Conservation (phyloP, 2,888 invertebrate genomes). For the Parnassius glacialis region DNA sequence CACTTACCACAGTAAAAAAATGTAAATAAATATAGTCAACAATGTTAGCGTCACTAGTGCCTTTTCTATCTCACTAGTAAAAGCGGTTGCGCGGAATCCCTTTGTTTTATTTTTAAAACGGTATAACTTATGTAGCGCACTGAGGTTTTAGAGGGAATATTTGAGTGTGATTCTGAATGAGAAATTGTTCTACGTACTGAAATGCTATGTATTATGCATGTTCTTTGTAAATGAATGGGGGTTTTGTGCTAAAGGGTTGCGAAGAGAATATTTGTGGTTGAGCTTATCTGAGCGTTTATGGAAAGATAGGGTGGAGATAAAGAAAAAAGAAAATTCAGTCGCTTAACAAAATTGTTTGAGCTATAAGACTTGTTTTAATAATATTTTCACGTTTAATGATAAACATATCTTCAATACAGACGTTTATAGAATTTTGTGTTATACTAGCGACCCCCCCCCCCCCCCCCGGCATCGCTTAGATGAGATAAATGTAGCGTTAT, state of each 20-base stretch:
- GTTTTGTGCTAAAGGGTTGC: conserved; percentile 31
- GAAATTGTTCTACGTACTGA: conserved; percentile 37
- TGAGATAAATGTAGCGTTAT: too few relatives aligned
- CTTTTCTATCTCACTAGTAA: conserved; percentile 19
- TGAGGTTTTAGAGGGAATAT: conserved; percentile 52
- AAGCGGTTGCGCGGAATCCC: conserved; percentile 25
- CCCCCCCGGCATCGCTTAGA: too few relatives aligned
- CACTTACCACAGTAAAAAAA: too few relatives aligned
- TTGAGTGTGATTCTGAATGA: conserved; percentile 50
- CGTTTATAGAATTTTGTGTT: too few relatives aligned
- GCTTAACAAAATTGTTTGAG: conserved; percentile 5
- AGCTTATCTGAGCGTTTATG: conserved; percentile 16
- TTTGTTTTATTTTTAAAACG: conserved; percentile 49
- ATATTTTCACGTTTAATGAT: too few relatives aligned
- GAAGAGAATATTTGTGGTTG: conserved; percentile 23
- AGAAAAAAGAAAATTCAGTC: conserved; percentile 3
- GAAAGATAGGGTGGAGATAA: not conserved
- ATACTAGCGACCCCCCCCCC: too few relatives aligned
- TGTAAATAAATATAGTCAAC: too few relatives aligned
- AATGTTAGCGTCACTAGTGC: not conserved
- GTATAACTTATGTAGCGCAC: conserved; percentile 42
- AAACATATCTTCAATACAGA: too few relatives aligned
- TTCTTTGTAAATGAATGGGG: conserved; percentile 41
- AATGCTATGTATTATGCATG: conserved; percentile 44
- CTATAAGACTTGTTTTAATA: not conserved